Evolutionary conservation across 2,113 vertebrate species (phyloP).

Genomic region (Fregetta grallaria): DNA sequence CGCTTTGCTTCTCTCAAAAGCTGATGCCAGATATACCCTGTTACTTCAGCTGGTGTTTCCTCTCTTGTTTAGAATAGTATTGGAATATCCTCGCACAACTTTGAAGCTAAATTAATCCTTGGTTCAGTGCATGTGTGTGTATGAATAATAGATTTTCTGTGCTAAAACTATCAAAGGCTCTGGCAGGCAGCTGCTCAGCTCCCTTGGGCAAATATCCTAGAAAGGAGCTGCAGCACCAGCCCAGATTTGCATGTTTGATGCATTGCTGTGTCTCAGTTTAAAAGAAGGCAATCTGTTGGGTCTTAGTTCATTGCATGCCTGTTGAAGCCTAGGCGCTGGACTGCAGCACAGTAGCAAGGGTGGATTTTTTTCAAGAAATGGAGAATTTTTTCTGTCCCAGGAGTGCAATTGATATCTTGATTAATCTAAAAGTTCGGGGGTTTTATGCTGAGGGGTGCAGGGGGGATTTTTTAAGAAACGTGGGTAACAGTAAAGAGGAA

Average conservation of each 20-base stretch:
- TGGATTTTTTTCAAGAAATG: background rate
- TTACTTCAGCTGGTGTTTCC: background rate
- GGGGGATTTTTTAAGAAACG: background rate
- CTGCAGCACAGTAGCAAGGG: background rate
- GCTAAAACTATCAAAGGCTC: constrained; percentile 27
- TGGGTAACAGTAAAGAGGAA: background rate
- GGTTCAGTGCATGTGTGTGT: background rate
- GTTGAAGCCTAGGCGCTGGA: background rate
- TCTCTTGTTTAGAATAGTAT: background rate
- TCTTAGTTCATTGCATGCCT: background rate
- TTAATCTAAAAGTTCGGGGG: constrained; percentile 7
- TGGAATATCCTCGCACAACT: background rate
- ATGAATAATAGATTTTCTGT: constrained; percentile 16
- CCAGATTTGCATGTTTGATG: constrained; percentile 53
- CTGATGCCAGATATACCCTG: background rate
- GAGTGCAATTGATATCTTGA: background rate
- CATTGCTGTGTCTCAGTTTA: constrained; percentile 1
- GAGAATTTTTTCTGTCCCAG: background rate
- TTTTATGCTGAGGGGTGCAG: background rate
- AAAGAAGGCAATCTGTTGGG: background rate
- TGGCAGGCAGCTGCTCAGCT: background rate
- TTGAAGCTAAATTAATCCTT: background rate
- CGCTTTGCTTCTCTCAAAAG: background rate
- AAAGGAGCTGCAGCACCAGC: constrained; percentile 1
- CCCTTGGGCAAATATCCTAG: constrained; percentile 24